Evolutionary conservation across 37 sponge, comb jelly and placozoan species (phyloP), one percentile per base, ranked within the genome.

Genomic region (Trichoplax adhaerens): DNA sequence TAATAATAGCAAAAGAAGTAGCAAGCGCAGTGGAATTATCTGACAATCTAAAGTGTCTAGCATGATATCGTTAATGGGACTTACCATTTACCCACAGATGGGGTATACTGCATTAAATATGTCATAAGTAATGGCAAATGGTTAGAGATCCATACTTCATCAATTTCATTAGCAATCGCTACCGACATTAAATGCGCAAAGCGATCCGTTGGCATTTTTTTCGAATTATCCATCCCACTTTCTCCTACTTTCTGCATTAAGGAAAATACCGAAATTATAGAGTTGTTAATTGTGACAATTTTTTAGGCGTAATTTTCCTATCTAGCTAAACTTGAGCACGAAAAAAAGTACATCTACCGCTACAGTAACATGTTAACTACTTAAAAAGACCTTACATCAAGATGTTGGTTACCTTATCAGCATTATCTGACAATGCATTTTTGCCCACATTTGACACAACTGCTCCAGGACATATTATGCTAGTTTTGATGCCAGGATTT

Each of bases 381-480:
- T 29, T 29, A 29, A 29, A 29, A 29, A 29, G 29, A 29, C 29
- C 29, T 29, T 29, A 29, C 29, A 29, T 29, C 29, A 29, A 29
- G 29, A 29, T 29, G 29, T 29, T 29, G 29, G 29, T 70, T 4
- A 49, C 71, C 62, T 71, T 57, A 2, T 51, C 57, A 1, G 62
- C 69, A 10, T 72, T 53, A 64, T 68, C 69, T 1, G 78, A 65
- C 46, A 77, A 77, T 53, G 78, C 65, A 29, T 29, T 29, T 29
- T 29, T 29, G 29, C 29, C 29, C 29, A 29, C 29, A 29, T 29
- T 29, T 58, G 83, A 80, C 56, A 76, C 80, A 52, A 89, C 91
- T 7, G 90, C 85, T 3, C 95, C 95, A 10, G 95, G 95, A 63
- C 95, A 94, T 52, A 89, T 85, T 64, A 57, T 75, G 46, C 76